These are phyloP conservation scores for Argyresthia albistria DNA, from an alignment of 2,888 invertebrate genomes.

Conservation along the genomic window DNA sequence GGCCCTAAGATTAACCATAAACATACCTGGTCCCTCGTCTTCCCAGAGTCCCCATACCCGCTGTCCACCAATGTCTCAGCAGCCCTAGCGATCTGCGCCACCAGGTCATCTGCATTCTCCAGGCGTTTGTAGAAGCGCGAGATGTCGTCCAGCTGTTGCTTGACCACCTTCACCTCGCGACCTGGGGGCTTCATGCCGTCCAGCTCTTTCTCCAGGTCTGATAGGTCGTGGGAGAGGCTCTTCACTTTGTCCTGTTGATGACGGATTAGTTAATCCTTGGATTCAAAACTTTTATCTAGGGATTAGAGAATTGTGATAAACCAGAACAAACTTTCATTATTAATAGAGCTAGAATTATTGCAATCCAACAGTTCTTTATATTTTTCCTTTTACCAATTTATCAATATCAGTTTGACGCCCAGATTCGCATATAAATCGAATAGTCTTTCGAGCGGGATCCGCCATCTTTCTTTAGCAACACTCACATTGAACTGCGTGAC, in stretches of 20 bases:
- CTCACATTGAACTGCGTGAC: conserved; percentile 86
- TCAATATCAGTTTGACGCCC: too few species aligned
- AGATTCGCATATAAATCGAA: not conserved
- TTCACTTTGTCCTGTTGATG: conserved; percentile 81
- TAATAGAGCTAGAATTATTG: too few species aligned
- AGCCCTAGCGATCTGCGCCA: conserved; percentile 78
- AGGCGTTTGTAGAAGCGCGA: conserved; percentile 77
- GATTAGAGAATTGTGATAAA: too few species aligned
- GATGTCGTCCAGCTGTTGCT: conserved; percentile 87
- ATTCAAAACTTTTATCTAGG: not conserved
- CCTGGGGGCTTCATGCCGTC: conserved; percentile 90
- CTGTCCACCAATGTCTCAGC: conserved; percentile 86
- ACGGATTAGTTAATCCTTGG: not conserved
- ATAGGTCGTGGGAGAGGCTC: conserved; percentile 80
- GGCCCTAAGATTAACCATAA: not conserved
- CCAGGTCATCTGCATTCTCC: conserved; percentile 75
- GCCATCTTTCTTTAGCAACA: not conserved
- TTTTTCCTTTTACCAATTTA: too few species aligned
- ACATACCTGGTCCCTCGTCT: conserved; percentile 82
- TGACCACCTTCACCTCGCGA: conserved; percentile 88
- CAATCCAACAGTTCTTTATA: too few species aligned
- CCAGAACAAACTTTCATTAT: too few species aligned
- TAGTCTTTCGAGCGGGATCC: not conserved
- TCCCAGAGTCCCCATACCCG: conserved; percentile 88
- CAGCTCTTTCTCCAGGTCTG: conserved; percentile 86